Conservation (phyloP, 2,888 invertebrate species). For the Phortica okadai region DNA sequence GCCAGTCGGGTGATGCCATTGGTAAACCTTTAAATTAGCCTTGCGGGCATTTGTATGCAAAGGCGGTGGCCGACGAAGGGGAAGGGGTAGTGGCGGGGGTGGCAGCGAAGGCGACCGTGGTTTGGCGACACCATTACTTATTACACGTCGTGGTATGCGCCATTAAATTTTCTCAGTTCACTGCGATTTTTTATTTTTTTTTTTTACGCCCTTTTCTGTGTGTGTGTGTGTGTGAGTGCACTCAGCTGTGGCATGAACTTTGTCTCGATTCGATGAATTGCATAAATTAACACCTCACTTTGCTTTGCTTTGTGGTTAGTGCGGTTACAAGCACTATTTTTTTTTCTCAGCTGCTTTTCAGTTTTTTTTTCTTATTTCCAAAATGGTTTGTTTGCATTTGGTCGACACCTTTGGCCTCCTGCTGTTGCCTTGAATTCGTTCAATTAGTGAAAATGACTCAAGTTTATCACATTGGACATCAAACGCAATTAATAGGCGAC, state of each 20-base stretch:
- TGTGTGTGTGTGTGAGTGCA: slow-evolving; percentile 1
- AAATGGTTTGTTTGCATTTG: not conserved
- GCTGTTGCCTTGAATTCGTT: not conserved
- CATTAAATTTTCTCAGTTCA: slow-evolving; percentile 35
- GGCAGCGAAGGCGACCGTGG: too few species aligned
- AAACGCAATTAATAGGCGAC: not conserved
- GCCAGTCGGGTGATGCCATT: not conserved
- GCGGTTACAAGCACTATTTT: not conserved
- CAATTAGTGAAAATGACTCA: not conserved
- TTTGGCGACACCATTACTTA: slow-evolving; percentile 21
- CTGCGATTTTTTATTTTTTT: slow-evolving; percentile 28
- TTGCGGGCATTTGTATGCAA: slow-evolving; percentile 25
- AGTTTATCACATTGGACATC: not conserved
- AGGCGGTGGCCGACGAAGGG: not conserved
- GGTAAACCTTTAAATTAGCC: slow-evolving; percentile 36
- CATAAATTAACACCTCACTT: slow-evolving; percentile 53
- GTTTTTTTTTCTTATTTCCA: not conserved
- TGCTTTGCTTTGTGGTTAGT: not conserved
- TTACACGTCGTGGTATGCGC: not conserved
- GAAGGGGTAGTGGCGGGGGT: not conserved
- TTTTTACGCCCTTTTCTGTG: not conserved
- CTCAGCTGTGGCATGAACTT: slow-evolving; percentile 11
- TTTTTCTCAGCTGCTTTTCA: not conserved
- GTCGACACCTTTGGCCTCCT: not conserved
- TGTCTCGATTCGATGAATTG: slow-evolving; percentile 44